These are phyloP conservation scores for Danio aesculapii DNA, from an alignment of 2,797 vertebrate genomes.

Conservation along the genomic window DNA sequence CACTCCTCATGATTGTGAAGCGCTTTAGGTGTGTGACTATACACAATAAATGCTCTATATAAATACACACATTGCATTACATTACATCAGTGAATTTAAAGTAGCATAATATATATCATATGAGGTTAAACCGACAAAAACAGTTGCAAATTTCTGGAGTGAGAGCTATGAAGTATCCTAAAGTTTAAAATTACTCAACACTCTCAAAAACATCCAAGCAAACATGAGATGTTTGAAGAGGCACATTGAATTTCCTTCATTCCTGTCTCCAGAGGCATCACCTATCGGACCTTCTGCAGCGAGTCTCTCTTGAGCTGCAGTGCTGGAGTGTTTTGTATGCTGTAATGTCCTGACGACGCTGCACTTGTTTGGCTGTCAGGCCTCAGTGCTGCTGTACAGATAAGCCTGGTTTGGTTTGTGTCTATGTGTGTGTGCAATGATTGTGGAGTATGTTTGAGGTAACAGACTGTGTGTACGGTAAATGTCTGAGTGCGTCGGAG, in stretches of 20 bases:
- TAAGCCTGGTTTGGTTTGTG: conserved; percentile 33
- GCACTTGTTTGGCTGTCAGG: conserved; percentile 30
- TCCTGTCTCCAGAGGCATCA: not conserved
- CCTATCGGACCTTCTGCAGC: conserved; percentile 2
- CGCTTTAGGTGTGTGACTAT: no score
- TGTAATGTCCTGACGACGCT: conserved; percentile 39
- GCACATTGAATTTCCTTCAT: not conserved
- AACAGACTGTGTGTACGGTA: conserved; percentile 36
- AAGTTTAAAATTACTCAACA: not conserved
- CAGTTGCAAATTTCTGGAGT: not conserved
- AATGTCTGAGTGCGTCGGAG: conserved; percentile 30
- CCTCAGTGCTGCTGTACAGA: conserved; percentile 39
- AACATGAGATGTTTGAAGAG: not conserved
- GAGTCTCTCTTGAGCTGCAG: conserved; percentile 1
- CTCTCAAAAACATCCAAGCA: not conserved
- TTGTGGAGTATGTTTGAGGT: conserved; percentile 35
- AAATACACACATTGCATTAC: no score
- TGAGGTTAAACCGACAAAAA: not conserved
- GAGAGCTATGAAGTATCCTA: not conserved
- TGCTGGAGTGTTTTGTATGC: conserved; percentile 28
- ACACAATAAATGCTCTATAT: no score
- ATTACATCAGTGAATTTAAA: not conserved
- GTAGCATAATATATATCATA: not conserved
- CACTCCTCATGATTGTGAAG: no score
- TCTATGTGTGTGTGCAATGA: conserved; percentile 19